Base-by-base conservation (phyloP, 35 echinoderm and acorn worm genomes). In the Stichopus chloronotus region DNA sequence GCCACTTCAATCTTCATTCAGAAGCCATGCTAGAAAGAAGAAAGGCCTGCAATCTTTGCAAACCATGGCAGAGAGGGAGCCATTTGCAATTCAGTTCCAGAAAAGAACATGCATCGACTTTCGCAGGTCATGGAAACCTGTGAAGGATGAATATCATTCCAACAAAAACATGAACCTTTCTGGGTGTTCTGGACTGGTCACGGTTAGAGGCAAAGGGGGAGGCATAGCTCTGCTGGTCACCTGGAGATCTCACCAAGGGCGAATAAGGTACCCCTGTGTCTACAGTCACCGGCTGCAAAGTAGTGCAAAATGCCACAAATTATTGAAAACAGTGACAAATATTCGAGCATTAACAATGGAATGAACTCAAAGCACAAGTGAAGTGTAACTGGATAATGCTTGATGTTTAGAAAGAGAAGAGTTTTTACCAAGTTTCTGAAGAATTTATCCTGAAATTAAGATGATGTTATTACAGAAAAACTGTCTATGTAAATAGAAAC, bases 191-290 rank as follows among this genome's bases (percentile, higher is more conserved):
- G 22, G 54, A 56, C 57, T 56, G 86, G 55, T 30, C 57, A n/a
- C 86, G 86, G 57, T 88, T 25, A 60, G 86, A 52, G 55, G 59
- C 14, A 53, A 71, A 89, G n/a, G 87, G 87, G 11, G 55, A 8
- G 16, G 25, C 65, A 54, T 89, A 71, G 19, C 61, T 12, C 59
- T 65, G 59, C 19, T 89, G 59, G 65, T 89, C 87, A 22, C 52
- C 16, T 11, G 87, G 87, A 13, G 87, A 89, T 4, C 87, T 60
- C 8, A 8, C 87, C 65, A 65, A 8, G 10, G 87, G 87, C 8
- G 87, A 89, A 63, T 89, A 89, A 5, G 87, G 87, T 13, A 89
- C 59, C 11, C 87, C 87, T 25, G 87, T 89, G 30, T 89, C 87
- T 21, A 89, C 87, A 3, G 87, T 89, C 65, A 89, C 11, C 12